Evolutionary conservation across 2,113 vertebrate genomes (phyloP).

Genomic region (Rhabdomys dilectus): DNA sequence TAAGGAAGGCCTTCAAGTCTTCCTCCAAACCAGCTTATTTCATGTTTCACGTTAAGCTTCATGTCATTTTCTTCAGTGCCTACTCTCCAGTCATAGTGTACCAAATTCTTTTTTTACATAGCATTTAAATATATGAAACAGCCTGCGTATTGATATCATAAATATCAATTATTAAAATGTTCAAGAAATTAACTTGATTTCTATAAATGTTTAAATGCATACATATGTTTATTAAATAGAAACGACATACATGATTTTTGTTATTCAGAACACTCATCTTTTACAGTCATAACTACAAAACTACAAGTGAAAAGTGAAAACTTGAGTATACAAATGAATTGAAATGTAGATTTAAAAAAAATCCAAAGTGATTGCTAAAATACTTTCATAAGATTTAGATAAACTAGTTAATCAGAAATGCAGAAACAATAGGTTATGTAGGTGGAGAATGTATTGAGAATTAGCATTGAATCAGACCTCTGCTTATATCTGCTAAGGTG

Average conservation of each 20-base stretch:
- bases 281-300: background rate
- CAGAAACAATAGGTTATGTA: background rate
- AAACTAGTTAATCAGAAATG: background rate
- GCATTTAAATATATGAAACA: background rate
- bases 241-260: background rate
- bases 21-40: background rate
- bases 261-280: background rate
- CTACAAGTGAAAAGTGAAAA: constrained; percentile 17
- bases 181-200: background rate
- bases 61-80: background rate
- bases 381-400: background rate
- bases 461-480: background rate
- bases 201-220: background rate
- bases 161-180: background rate
- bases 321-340: background rate
- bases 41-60: background rate
- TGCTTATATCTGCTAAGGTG: background rate
- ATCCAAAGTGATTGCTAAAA: background rate
- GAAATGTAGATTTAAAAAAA: constrained; percentile 40
- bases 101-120: background rate
- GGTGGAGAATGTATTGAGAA: background rate
- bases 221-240: background rate
- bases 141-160: background rate
- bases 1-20: background rate
- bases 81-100: background rate